phyloP scores from a whole-genome alignment of 2,113 vertebrate species.

The Rattus rattus region DNA sequence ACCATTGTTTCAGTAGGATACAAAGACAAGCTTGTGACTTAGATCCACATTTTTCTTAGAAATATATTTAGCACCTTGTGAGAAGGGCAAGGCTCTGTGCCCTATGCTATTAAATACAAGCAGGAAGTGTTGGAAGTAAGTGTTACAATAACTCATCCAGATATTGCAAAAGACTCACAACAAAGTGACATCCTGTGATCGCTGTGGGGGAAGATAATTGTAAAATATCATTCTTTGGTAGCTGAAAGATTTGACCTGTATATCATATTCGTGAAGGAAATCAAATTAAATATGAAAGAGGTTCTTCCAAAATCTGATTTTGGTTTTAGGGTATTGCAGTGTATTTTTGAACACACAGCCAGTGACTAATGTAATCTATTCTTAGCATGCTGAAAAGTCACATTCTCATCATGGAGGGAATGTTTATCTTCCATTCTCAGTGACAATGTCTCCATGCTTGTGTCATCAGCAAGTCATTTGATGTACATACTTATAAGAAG shows the following conservation, averaged over 20 bases:
- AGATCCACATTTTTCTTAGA: background rate
- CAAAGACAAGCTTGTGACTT: background rate
- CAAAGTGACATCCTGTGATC: constrained; percentile 12
- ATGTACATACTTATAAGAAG: background rate
- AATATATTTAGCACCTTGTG: background rate
- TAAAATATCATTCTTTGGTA: constrained; percentile 45
- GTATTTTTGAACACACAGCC: constrained; percentile 28
- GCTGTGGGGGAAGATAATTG: constrained; percentile 53
- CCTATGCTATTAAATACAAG: background rate
- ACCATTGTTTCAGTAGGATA: background rate
- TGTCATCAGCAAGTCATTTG: constrained; percentile 17
- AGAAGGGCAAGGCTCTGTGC: background rate
- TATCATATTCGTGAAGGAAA: constrained; percentile 40
- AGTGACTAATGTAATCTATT: background rate
- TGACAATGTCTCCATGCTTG: background rate
- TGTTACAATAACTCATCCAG: constrained; percentile 33
- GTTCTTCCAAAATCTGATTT: background rate
- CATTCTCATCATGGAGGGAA: constrained; percentile 12
- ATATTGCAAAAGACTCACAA: background rate
- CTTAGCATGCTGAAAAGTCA: background rate
- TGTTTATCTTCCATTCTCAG: background rate
- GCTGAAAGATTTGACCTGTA: constrained; percentile 7
- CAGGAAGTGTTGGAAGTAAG: constrained; percentile 14
- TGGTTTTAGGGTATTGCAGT: constrained; percentile 21
- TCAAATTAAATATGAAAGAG: constrained; percentile 18